A percentile compares a stretch with the other conserved stretches of the same genome.
Evolutionary conservation across 2,113 vertebrate genomes (phyloP).

Genomic region (Eubucco bourcierii): DNA sequence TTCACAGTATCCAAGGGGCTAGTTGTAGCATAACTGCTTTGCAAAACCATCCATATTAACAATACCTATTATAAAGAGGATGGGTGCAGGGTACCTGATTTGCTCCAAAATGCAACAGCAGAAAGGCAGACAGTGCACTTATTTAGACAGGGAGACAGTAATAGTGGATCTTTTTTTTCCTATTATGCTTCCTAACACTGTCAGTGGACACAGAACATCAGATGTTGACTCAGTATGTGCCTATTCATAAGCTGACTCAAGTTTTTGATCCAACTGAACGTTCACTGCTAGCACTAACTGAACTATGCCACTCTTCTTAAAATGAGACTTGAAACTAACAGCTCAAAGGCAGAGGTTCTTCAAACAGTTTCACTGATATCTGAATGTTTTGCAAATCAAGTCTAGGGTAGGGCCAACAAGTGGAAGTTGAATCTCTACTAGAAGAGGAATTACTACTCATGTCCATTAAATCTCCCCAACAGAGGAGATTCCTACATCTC

Average conservation of each 20-base stretch:
- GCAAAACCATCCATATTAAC: neutral
- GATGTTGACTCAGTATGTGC: neutral
- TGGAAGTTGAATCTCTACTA: neutral
- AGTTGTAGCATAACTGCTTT: neutral
- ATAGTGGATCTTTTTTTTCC: neutral
- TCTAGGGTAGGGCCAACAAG: neutral
- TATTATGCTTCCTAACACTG: neutral
- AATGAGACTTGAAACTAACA: conserved; percentile 41
- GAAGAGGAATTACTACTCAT: no score
- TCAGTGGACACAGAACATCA: neutral
- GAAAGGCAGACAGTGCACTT: neutral
- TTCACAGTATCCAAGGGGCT: neutral
- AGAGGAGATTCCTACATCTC: neutral
- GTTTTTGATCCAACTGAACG: neutral
- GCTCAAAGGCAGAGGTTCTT: neutral
- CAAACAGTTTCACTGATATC: neutral
- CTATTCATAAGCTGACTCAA: neutral
- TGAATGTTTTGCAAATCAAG: neutral
- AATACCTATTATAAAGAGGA: neutral
- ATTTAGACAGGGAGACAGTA: neutral
- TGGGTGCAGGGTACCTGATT: neutral
- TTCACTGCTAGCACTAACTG: neutral
- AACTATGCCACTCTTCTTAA: neutral
- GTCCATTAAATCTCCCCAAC: neutral
- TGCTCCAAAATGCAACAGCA: neutral